These are phyloP conservation scores for Cephalotes varians DNA, from an alignment of 2,888 invertebrate species.

Conservation along the genomic window DNA sequence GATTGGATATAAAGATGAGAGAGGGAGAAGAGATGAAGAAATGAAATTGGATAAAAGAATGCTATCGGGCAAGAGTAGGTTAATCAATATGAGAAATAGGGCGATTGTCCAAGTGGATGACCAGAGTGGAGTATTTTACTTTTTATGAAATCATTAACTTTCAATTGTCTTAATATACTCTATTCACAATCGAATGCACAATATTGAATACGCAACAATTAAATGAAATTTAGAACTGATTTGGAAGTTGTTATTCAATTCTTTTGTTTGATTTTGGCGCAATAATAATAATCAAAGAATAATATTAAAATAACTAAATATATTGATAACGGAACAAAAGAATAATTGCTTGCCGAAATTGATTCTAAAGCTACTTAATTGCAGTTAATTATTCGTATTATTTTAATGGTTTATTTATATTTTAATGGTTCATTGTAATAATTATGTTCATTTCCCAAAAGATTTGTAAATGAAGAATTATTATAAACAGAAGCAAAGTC, in stretches of 20 bases:
- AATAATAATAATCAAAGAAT: neutral
- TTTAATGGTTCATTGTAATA: too few relatives aligned
- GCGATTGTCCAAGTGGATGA: constrained; percentile 21
- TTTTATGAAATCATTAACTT: constrained; percentile 13
- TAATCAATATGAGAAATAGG: constrained; percentile 42
- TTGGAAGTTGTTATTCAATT: neutral
- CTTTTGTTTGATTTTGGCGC: neutral
- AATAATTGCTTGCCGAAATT: neutral
- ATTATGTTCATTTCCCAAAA: neutral
- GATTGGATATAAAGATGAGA: constrained; percentile 9
- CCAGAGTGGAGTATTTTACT: neutral
- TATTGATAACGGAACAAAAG: neutral
- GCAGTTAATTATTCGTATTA: neutral
- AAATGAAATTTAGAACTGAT: neutral
- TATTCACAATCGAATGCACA: neutral
- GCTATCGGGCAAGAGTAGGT: neutral
- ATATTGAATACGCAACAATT: constrained; percentile 5
- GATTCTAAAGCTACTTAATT: neutral
- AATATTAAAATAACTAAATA: neutral
- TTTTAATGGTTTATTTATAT: neutral
- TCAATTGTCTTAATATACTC: neutral
- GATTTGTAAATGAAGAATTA: neutral
- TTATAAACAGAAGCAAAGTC: neutral
- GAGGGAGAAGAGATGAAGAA: neutral
- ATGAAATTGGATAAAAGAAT: constrained; percentile 20